Percentiles rank a stretch among this genome's conserved stretches.
Conservation (phyloP, 1,140 invertebrate species). For the Solenopsis invicta region DNA sequence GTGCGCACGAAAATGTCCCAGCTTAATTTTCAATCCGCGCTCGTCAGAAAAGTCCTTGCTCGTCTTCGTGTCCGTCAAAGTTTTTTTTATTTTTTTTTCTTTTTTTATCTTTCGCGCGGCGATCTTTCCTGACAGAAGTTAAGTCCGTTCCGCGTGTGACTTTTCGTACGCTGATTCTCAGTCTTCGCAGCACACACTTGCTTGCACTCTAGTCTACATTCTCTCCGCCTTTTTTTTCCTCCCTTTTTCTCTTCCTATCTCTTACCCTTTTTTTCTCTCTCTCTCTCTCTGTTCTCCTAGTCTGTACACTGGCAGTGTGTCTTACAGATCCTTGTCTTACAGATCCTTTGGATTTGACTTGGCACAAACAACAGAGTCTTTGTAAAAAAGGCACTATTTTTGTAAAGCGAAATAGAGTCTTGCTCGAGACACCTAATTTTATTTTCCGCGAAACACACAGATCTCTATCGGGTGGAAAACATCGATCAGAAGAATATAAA, state of each 20-base stretch:
- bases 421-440: conserved; percentile 64
- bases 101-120: neutral
- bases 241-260: neutral
- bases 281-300: neutral
- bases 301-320: conserved; percentile 27
- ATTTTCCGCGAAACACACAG: conserved; percentile 50
- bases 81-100: no score
- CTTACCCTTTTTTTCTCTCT: conserved; percentile 12
- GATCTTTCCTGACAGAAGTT: conserved; percentile 13
- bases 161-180: conserved; percentile 48
- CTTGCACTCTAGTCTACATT: conserved; percentile 11
- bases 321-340: no score
- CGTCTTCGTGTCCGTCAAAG: conserved; percentile 16
- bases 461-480: conserved; percentile 45
- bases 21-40: neutral
- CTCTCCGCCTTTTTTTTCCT: conserved; percentile 25
- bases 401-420: conserved; percentile 75
- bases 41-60: conserved; percentile 26
- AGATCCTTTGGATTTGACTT: conserved; percentile 72
- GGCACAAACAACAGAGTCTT: conserved; percentile 78
- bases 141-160: conserved; percentile 35
- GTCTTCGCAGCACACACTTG: conserved; percentile 37
- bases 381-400: conserved; percentile 79
- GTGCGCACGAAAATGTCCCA: conserved; percentile 23
- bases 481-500: conserved; percentile 2